Evolutionary conservation across 2,113 vertebrate species (phyloP).

Genomic region (Carassius gibelio): DNA sequence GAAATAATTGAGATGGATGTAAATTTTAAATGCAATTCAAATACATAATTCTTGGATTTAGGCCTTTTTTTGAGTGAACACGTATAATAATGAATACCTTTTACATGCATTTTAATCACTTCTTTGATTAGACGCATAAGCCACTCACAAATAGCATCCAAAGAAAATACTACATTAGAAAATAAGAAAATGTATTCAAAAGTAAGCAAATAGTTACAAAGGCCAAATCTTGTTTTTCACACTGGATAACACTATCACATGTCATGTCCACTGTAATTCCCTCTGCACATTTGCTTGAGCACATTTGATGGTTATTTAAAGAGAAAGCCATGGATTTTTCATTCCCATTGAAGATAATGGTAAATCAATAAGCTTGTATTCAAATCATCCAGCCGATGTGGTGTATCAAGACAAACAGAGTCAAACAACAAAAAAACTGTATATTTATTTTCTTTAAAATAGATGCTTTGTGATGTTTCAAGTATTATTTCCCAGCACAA

Average conservation of each 20-base stretch:
- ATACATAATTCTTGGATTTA: too few relatives aligned
- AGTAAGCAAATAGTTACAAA: too few relatives aligned
- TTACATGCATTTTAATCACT: not conserved
- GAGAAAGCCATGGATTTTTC: constrained; percentile 79
- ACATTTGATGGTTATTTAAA: constrained; percentile 78
- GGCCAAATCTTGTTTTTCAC: not conserved
- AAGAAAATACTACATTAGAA: too few relatives aligned
- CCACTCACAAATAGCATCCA: not conserved
- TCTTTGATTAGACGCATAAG: not conserved
- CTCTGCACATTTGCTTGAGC: constrained; percentile 67
- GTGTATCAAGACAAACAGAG: not conserved
- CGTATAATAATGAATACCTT: not conserved
- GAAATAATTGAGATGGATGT: too few relatives aligned
- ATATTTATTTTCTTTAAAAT: constrained; percentile 1
- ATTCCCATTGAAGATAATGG: constrained; percentile 75
- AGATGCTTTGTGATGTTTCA: not conserved
- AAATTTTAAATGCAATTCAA: too few relatives aligned
- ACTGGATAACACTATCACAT: constrained; percentile 24
- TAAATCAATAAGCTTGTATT: constrained; percentile 75
- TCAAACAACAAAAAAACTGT: too few relatives aligned
- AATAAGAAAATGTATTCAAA: too few relatives aligned
- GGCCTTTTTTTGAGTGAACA: too few relatives aligned
- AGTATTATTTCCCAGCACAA: constrained; percentile 28
- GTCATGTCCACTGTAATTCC: constrained; percentile 56
- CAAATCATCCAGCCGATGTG: constrained; percentile 52